Conservation (phyloP, 2,888 invertebrate genomes). For the Agrotis clavis region DNA sequence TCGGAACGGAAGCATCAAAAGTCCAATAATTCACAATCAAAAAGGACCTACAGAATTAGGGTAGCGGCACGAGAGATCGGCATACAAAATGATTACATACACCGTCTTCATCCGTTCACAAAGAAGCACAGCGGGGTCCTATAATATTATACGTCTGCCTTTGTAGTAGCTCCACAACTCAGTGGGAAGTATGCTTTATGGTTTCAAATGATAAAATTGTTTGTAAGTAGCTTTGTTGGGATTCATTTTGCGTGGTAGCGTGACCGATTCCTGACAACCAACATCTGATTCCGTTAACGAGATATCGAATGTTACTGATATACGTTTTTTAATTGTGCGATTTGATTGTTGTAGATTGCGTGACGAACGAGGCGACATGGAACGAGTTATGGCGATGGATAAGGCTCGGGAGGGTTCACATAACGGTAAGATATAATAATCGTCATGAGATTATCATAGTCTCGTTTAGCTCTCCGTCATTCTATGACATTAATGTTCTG, state of each 20-base stretch:
- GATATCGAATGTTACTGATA: slow-evolving; percentile 73
- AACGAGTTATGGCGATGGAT: slow-evolving; percentile 95
- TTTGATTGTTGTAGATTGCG: slow-evolving; percentile 94
- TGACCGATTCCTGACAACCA: slow-evolving; percentile 80
- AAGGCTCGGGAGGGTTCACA: slow-evolving; percentile 97
- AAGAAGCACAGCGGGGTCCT: slow-evolving; percentile 90
- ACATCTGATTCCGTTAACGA: slow-evolving; percentile 82
- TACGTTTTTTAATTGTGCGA: slow-evolving; percentile 66
- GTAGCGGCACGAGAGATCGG: slow-evolving; percentile 86
- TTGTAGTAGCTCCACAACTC: slow-evolving; percentile 87
- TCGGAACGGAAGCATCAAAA: slow-evolving; percentile 87
- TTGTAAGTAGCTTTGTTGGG: slow-evolving; percentile 88
- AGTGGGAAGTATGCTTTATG: slow-evolving; percentile 90
- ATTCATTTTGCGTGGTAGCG: slow-evolving; percentile 83
- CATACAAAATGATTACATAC: slow-evolving; percentile 89
- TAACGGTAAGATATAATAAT: slow-evolving; percentile 93
- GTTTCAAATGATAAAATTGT: slow-evolving; percentile 91
- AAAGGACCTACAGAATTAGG: slow-evolving; percentile 88
- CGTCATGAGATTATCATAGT: slow-evolving; percentile 47
- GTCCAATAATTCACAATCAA: slow-evolving; percentile 89
- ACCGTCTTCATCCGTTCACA: slow-evolving; percentile 89
- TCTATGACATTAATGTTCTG: slow-evolving; percentile 40
- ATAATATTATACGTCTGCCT: slow-evolving; percentile 89
- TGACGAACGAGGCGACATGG: slow-evolving; percentile 96
- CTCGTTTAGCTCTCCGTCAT: slow-evolving; percentile 54